These are phyloP conservation scores for Ophion slaviceki DNA, from an alignment of 2,888 invertebrate genomes.

Conservation along the genomic window DNA sequence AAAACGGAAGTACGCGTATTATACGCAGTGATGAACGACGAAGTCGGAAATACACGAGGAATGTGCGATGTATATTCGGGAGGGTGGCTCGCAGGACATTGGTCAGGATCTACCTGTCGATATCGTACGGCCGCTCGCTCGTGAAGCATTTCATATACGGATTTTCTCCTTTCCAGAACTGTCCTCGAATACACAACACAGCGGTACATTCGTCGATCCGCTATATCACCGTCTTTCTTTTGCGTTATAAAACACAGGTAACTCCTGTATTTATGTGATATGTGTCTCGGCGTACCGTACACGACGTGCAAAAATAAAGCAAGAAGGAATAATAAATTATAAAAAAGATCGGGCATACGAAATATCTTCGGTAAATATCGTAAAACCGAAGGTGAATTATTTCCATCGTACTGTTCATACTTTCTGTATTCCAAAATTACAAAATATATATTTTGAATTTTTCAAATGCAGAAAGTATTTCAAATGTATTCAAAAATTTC, in stretches of 20 bases:
- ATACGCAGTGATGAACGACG: constrained; percentile 52
- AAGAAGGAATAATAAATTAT: constrained; percentile 19
- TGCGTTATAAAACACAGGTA: constrained; percentile 82
- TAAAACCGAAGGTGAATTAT: constrained; percentile 16
- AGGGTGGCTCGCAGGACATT: constrained; percentile 74
- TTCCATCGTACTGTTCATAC: not conserved
- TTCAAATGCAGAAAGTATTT: too few relatives aligned
- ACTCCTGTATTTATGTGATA: constrained; percentile 82
- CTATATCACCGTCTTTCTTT: constrained; percentile 58
- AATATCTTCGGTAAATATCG: constrained; percentile 19
- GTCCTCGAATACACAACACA: constrained; percentile 59
- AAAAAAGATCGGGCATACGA: constrained; percentile 34
- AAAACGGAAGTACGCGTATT: constrained; percentile 34
- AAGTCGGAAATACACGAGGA: constrained; percentile 50
- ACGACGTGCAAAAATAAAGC: constrained; percentile 5
- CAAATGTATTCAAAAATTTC: too few relatives aligned
- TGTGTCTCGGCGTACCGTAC: constrained; percentile 65
- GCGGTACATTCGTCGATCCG: constrained; percentile 49
- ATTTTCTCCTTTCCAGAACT: constrained; percentile 70
- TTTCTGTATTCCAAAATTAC: not conserved
- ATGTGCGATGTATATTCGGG: constrained; percentile 32
- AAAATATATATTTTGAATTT: not conserved
- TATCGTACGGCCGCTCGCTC: constrained; percentile 70
- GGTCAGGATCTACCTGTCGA: constrained; percentile 82
- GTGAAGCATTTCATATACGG: constrained; percentile 68